phyloP scores from a whole-genome alignment of 2,113 vertebrate species.

The Grantiella picta region DNA sequence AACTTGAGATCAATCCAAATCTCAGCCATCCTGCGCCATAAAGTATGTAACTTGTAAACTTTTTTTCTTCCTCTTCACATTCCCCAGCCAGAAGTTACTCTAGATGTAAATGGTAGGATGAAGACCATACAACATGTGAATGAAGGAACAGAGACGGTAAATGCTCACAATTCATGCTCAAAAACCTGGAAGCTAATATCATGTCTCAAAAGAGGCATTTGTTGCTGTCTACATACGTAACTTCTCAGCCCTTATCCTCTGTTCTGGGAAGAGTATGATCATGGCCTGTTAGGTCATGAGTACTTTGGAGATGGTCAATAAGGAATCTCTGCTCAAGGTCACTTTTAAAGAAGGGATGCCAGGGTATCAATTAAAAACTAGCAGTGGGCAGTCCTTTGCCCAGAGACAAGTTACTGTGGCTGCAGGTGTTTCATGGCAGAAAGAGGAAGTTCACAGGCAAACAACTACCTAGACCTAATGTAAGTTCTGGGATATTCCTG shows the following conservation, averaged over 20 bases:
- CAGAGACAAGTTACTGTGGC: background rate
- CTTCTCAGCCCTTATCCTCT: background rate
- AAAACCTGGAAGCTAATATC: background rate
- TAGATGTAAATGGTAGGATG: background rate
- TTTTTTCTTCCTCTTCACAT: background rate
- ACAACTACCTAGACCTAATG: rapidly evolving
- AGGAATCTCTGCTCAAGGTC: background rate
- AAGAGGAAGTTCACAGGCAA: background rate
- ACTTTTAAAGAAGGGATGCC: background rate
- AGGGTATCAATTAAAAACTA: background rate
- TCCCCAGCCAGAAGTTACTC: background rate
- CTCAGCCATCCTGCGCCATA: background rate
- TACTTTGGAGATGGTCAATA: background rate
- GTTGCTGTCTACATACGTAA: background rate
- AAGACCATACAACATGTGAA: background rate
- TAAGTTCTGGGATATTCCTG: background rate
- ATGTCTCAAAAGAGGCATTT: background rate
- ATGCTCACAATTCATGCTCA: background rate
- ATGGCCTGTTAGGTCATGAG: background rate
- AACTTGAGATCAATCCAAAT: background rate
- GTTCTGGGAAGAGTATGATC: background rate
- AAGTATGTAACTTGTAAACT: background rate
- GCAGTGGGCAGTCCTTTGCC: background rate
- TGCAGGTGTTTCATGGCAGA: background rate
- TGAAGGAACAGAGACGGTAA: background rate